Evolutionary conservation across 2,113 vertebrate species (phyloP), one percentile per base, ranked within the genome.

Genomic region (Progne subis): DNA sequence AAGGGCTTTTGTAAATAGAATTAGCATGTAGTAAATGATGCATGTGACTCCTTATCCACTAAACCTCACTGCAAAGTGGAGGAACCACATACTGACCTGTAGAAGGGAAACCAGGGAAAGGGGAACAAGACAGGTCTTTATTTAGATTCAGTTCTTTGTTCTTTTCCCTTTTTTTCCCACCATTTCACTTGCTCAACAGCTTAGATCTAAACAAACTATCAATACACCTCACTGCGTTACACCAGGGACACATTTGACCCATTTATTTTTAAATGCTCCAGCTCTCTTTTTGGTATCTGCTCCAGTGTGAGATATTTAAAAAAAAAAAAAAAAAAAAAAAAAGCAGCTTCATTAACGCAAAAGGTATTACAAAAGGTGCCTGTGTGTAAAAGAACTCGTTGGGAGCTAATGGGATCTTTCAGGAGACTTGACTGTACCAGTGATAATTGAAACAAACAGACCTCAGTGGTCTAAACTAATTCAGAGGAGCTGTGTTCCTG

Each of bases 381-480:
- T 82, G 1, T 46, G 32, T 81, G 44, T 80, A 81, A 92, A 83
- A 71, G 68, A 84, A 84, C 59, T 67, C 13, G 6, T 39, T 71
- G 90, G 82, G 63, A 96, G 83, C 53, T 94, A 94, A 95, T 90
- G 86, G 92, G 63, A 60, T 82, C 74, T 88, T 91, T 90, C 68
- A 74, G 60, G 75, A 68, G 82, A 70, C 70, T 95, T 76, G 78
- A 52, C 70, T 78, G 69, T 86, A 82, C 82, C 60, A 6, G 32
- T 59, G 76, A 77, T 93, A 94, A 96, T 72, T 96, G 97, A 95
- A 97, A 95, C 95, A 91, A 96, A 94, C 80, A 90, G 91, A 96
- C 34, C 77, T 90, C 90, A 18, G 79, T 82, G 92, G 91, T 67
- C 77, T 80, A 18, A 34, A 44, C 65, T 57, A 55, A 86, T 86